These are phyloP conservation scores for Allophyes oxyacanthae DNA, from an alignment of 2,888 invertebrate species.

Conservation along the genomic window DNA sequence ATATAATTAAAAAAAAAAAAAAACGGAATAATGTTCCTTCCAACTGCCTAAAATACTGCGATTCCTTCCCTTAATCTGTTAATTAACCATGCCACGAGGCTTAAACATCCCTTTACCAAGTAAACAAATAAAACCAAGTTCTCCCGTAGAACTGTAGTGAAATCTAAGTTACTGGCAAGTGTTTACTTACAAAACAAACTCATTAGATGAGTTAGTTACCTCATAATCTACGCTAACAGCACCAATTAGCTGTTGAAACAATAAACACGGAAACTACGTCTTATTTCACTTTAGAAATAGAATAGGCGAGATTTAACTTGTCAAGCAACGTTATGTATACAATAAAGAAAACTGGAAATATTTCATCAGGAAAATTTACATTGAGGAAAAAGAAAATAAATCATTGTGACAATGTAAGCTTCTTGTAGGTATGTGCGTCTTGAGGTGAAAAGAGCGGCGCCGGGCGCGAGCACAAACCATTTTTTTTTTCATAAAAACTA, in stretches of 20 bases:
- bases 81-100: slow-evolving; percentile 32
- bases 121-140: slow-evolving; percentile 38
- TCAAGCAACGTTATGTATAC: too few species aligned
- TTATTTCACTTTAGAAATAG: slow-evolving; percentile 29
- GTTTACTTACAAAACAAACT: slow-evolving; percentile 53
- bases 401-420: too few species aligned
- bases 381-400: too few species aligned
- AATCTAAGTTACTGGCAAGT: slow-evolving; percentile 46
- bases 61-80: slow-evolving; percentile 15
- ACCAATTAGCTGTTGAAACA: slow-evolving; percentile 52
- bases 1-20: too few species aligned
- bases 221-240: slow-evolving; percentile 50
- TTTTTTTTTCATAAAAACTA: too few species aligned
- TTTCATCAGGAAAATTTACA: too few species aligned
- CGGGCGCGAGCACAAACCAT: too few species aligned
- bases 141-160: slow-evolving; percentile 18
- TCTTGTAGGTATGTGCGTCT: too few species aligned
- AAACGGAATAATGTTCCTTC: too few species aligned
- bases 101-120: slow-evolving; percentile 14
- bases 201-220: slow-evolving; percentile 54
- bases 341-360: too few species aligned
- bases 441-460: too few species aligned
- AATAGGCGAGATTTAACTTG: slow-evolving; percentile 27
- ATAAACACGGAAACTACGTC: slow-evolving; percentile 40
- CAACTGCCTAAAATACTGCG: neutral